These are phyloP conservation scores for Cynopterus brachyotis DNA, from an alignment of 2,113 vertebrate species.

Conservation along the genomic window DNA sequence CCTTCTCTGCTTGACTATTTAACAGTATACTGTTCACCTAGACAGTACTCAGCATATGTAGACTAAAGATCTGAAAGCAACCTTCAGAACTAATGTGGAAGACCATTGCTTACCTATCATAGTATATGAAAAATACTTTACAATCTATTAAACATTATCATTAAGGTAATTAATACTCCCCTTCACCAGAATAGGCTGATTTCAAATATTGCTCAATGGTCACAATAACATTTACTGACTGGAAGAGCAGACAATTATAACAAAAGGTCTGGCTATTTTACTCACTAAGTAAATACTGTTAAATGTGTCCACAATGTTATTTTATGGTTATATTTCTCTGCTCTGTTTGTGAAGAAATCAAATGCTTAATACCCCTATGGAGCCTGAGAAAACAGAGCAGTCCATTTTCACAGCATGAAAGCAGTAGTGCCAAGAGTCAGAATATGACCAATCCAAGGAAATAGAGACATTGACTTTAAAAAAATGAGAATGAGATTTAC, in stretches of 20 bases:
- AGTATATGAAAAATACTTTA: not conserved
- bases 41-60: not conserved
- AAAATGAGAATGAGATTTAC: not conserved
- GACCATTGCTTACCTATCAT: not conserved
- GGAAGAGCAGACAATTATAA: constrained; percentile 48
- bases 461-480: rapidly evolving
- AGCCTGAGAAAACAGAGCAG: not conserved
- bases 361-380: not conserved
- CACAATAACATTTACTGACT: constrained; percentile 56
- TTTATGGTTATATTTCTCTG: constrained; percentile 13
- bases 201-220: not conserved
- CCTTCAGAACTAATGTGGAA: not conserved
- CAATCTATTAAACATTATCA: not conserved
- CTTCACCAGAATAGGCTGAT: not conserved
- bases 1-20: not conserved
- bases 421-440: not conserved
- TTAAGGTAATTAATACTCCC: not conserved
- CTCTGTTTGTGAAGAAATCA: constrained; percentile 68
- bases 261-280: constrained; percentile 51
- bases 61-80: not conserved
- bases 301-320: constrained; percentile 28
- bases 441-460: not conserved
- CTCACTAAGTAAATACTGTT: constrained; percentile 62
- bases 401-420: constrained; percentile 46
- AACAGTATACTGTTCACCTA: not conserved